Percentiles rank a stretch among this genome's conserved stretches.
Conservation (phyloP, 2,113 vertebrate genomes). For the Cephalopterus ornatus region DNA sequence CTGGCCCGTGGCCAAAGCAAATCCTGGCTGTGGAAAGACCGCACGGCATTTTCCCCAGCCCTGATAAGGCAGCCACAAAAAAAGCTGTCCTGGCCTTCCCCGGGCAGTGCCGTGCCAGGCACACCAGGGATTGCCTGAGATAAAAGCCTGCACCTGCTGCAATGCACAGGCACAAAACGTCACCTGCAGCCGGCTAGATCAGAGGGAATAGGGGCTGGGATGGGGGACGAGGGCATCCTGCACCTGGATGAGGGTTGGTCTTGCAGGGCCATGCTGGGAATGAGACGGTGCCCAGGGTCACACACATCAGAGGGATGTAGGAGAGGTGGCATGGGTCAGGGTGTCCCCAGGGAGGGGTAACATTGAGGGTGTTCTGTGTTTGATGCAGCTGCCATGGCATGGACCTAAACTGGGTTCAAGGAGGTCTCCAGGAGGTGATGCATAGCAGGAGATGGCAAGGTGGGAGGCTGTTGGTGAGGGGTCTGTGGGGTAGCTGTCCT, state of each 20-base stretch:
- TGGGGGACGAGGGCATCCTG: accelerated
- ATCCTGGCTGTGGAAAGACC: not conserved
- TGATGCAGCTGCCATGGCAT: not conserved
- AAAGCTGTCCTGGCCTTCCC: not conserved
- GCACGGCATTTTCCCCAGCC: not conserved
- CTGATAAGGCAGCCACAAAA: not conserved
- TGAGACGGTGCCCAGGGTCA: accelerated
- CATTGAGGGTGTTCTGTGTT: too few species aligned
- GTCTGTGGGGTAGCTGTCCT: not conserved
- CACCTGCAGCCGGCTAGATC: not conserved
- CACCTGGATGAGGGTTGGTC: not conserved
- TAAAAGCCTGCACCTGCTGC: not conserved
- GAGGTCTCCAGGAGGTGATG: not conserved
- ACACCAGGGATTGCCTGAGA: not conserved
- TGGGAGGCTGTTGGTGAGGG: not conserved
- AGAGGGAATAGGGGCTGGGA: not conserved
- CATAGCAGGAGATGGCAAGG: not conserved
- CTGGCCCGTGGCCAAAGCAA: slow-evolving; percentile 28
- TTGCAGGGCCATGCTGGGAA: not conserved
- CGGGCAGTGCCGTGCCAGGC: not conserved
- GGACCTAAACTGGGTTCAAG: not conserved
- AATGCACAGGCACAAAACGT: accelerated
- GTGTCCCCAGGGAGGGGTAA: not conserved
- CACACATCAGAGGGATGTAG: accelerated
- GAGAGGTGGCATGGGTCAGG: not conserved